Evolutionary conservation across 2,888 invertebrate species (phyloP).

Genomic region (Laothoe populi): DNA sequence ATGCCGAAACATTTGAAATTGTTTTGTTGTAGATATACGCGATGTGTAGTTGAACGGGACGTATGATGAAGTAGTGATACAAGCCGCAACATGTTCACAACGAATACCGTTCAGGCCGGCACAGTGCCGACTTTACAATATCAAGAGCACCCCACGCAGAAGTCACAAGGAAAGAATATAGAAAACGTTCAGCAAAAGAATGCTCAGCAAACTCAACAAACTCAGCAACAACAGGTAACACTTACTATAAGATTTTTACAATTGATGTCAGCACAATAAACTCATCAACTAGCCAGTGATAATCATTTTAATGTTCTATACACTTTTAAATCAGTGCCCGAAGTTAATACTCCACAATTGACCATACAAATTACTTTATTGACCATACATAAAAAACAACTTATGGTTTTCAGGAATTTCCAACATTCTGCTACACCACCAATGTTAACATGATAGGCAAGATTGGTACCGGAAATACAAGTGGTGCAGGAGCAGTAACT

Average conservation of each 20-base stretch:
- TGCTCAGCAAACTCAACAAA: slow-evolving; percentile 82
- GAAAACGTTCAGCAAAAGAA: slow-evolving; percentile 87
- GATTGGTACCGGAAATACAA: slow-evolving; percentile 76
- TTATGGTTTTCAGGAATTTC: slow-evolving; percentile 80
- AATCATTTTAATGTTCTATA: too few relatives aligned
- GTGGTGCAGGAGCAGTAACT: slow-evolving; percentile 80
- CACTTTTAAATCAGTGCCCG: too few relatives aligned
- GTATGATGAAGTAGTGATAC: slow-evolving; percentile 51
- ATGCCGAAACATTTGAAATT: slow-evolving; percentile 38
- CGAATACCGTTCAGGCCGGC: slow-evolving; percentile 86
- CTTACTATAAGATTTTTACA: slow-evolving; percentile 2
- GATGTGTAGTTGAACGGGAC: slow-evolving; percentile 47
- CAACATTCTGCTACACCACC: slow-evolving; percentile 89
- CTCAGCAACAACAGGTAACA: slow-evolving; percentile 58
- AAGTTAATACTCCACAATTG: too few relatives aligned
- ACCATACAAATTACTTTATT: too few relatives aligned
- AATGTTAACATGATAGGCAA: slow-evolving; percentile 89
- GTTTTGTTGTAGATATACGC: slow-evolving; percentile 47
- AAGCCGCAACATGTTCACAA: slow-evolving; percentile 80
- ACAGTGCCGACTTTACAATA: slow-evolving; percentile 87
- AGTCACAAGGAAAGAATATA: slow-evolving; percentile 85
- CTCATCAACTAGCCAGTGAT: too few relatives aligned
- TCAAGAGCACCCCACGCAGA: slow-evolving; percentile 87
- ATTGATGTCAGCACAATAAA: not conserved
- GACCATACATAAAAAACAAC: too few relatives aligned